A percentile compares a stretch with the other conserved stretches of the same genome.
Conservation (phyloP, 37 sponge, comb jelly and placozoan species). For the Hormiphora californensis region DNA sequence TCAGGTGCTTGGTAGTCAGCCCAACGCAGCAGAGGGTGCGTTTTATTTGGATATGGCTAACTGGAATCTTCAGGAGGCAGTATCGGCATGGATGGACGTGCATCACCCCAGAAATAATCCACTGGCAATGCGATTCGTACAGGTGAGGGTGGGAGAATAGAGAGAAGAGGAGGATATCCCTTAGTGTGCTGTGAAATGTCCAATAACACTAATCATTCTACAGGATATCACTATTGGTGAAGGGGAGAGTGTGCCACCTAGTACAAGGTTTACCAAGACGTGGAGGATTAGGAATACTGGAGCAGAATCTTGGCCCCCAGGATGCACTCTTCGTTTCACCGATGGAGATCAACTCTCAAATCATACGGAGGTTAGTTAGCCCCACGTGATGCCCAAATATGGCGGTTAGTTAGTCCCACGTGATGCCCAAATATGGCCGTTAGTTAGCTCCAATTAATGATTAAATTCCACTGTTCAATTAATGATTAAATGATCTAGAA, state of each 20-base stretch:
- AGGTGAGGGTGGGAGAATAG: too few species aligned
- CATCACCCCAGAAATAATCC: constrained; percentile 49
- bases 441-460: too few species aligned
- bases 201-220: neutral
- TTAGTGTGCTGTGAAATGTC: neutral
- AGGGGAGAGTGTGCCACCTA: constrained; percentile 60
- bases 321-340: constrained; percentile 57
- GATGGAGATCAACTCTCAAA: constrained; percentile 60
- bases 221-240: constrained; percentile 63
- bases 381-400: constrained; percentile 37
- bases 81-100: constrained; percentile 52
- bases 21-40: constrained; percentile 41
- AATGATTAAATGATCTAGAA: too few species aligned
- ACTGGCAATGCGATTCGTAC: constrained; percentile 35
- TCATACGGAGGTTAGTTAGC: constrained; percentile 45
- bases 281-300: constrained; percentile 74
- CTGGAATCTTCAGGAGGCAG: constrained; percentile 42
- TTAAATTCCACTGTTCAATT: too few species aligned
- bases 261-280: constrained; percentile 65
- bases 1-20: constrained; percentile 49
- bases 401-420: too few species aligned
- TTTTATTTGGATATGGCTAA: constrained; percentile 54
- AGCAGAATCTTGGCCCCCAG: constrained; percentile 64
- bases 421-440: too few species aligned
- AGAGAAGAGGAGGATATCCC: too few species aligned